These are phyloP conservation scores for Timema podura DNA, from an alignment of 2,888 invertebrate species.

Conservation along the genomic window DNA sequence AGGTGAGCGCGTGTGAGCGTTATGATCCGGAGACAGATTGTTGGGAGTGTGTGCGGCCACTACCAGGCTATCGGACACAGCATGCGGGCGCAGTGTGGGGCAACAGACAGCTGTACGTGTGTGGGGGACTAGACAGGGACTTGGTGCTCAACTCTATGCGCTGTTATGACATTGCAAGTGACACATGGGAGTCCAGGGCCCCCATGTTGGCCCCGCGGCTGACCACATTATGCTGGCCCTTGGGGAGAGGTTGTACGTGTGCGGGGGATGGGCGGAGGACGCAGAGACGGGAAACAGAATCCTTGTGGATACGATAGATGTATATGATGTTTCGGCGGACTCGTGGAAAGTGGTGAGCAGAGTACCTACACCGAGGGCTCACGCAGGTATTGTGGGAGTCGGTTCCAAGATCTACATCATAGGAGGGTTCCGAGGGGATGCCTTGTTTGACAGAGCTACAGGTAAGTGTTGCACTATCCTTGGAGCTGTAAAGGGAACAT, in stretches of 20 bases:
- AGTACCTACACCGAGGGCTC: conserved; percentile 63
- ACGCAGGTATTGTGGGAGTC: conserved; percentile 61
- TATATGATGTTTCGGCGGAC: conserved; percentile 55
- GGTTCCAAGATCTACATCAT: conserved; percentile 61
- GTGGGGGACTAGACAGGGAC: conserved; percentile 45
- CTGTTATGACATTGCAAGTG: conserved; percentile 51
- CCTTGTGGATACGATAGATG: conserved; percentile 60
- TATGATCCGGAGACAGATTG: conserved; percentile 55
- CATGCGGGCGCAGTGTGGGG: conserved; percentile 53
- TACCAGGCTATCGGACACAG: conserved; percentile 56
- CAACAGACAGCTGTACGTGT: conserved; percentile 39
- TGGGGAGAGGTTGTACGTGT: conserved; percentile 54
- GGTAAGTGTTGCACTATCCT: conserved; percentile 34
- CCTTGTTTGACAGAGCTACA: conserved; percentile 62
- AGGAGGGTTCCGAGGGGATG: conserved; percentile 64
- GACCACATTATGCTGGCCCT: conserved; percentile 61
- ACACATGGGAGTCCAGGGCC: conserved; percentile 53
- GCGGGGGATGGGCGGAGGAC: conserved; percentile 57
- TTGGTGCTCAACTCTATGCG: conserved; percentile 48
- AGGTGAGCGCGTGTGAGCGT: conserved; percentile 52
- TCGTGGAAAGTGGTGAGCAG: conserved; percentile 58
- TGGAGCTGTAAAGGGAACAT: no score
- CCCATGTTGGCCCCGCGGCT: conserved; percentile 58
- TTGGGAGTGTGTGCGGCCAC: conserved; percentile 55
- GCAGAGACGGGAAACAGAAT: conserved; percentile 49